Evolutionary conservation across 2,888 invertebrate genomes (phyloP).

Genomic region (Drosophila nr. medialis): DNA sequence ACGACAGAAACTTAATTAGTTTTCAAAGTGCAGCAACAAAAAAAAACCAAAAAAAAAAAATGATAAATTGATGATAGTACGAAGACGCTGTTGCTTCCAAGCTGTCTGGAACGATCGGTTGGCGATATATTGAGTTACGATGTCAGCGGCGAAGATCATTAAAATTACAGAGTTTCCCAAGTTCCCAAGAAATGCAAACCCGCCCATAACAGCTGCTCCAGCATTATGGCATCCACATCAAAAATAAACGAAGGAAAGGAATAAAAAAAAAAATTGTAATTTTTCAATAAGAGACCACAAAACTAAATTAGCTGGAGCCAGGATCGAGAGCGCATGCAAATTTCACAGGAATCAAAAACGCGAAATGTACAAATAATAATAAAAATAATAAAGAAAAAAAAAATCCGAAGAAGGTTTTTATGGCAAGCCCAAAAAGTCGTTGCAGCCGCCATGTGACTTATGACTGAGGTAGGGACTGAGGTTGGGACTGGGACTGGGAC

Average conservation of each 20-base stretch:
- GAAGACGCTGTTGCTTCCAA: slow-evolving; percentile 68
- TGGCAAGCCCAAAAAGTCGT: slow-evolving; percentile 68
- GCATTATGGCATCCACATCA: slow-evolving; percentile 29
- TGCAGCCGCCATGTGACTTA: slow-evolving; percentile 79
- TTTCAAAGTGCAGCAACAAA: slow-evolving; percentile 69
- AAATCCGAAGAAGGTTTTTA: slow-evolving; percentile 36
- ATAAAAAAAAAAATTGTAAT: slow-evolving; percentile 60
- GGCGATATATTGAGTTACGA: slow-evolving; percentile 61
- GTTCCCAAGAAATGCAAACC: slow-evolving; percentile 46
- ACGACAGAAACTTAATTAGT: slow-evolving; percentile 71
- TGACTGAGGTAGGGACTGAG: slow-evolving; percentile 48
- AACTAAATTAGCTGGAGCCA: slow-evolving; percentile 75
- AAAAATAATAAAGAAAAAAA: slow-evolving; percentile 61
- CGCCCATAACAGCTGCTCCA: slow-evolving; percentile 39
- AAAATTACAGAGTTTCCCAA: slow-evolving; percentile 72
- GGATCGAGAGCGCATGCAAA: slow-evolving; percentile 64
- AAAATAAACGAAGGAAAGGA: slow-evolving; percentile 16
- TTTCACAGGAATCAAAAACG: slow-evolving; percentile 75
- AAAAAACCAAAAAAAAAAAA: slow-evolving; percentile 17
- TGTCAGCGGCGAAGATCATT: slow-evolving; percentile 71
- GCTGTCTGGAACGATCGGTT: slow-evolving; percentile 72
- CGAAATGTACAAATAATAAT: slow-evolving; percentile 57
- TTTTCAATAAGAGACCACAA: slow-evolving; percentile 71
- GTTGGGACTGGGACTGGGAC: slow-evolving; percentile 14
- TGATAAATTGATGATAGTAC: slow-evolving; percentile 46